Evolutionary conservation across 2,888 invertebrate species (phyloP), one percentile per base, ranked within the genome.

Genomic region (Epistrophe grossulariae): DNA sequence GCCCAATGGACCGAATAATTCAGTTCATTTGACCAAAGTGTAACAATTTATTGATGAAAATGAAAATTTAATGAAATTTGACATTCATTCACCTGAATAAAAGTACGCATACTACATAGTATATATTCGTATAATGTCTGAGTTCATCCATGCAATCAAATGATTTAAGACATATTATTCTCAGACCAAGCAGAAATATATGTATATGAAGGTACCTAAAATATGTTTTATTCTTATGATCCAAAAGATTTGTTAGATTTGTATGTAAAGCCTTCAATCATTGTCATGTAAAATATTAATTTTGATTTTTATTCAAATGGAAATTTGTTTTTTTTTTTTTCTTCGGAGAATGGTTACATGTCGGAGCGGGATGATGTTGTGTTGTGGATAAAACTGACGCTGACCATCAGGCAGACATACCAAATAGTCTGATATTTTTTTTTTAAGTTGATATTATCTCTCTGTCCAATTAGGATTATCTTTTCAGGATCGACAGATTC

Each of bases 1-100:
- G 15, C 7, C 19, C 40, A 62, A 40, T 62, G 40, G 15, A 24
- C 40, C 24, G 60, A 24, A 62, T 40, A 62, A 62, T 62, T 15
- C 40, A 62, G 40, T 13, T 62, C 60, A 62, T 0, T 62, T 62
- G 60, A 62, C 60, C 60, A 19, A 59, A 31, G 59, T 59, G 10
- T 15, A 59, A 60, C 60, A 60, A 60, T 60, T 38, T 60, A 60
- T 60, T 38, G 35, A 40, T 28, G 17, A 17, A 48, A 55, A 55
- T 28, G 15, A 15, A 55, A 60, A 38, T 19, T 19, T 38, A 60
- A 60, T 60, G 11, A 11, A 62, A 62, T 10, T 7, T 13, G 60
- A 62, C 60, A 40, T 62, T 7, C 2, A 15, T 8, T 13, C 40
- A 62, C 60, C 60, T 62, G 60, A n/a, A 24, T 24, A 24, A 19